Base-by-base conservation (phyloP, 2,888 invertebrate species). In the Macaria liturata region DNA sequence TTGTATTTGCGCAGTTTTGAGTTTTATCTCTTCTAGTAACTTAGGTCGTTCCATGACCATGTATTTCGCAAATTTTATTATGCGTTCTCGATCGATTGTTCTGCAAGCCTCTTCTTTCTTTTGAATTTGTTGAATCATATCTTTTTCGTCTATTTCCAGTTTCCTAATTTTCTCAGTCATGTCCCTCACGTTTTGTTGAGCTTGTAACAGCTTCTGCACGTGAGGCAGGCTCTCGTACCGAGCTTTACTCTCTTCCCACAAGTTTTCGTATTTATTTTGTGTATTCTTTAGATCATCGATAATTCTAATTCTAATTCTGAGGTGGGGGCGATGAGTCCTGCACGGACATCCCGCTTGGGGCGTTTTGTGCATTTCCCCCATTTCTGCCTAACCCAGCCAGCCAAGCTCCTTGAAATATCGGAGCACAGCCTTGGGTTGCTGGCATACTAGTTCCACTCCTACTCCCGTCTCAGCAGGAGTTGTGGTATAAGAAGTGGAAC, bases 171-270 rank as follows among this genome's bases (percentile, higher is more conserved):
- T 62, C 4, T 74, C 72, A 56, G 9, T 77, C 68, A 1, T 81
- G 57, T 8, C 34, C 53, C 54, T 80, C 56, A 9, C 62, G 64
- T 60, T 68, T 55, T 78, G 75, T 60, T 65, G 72, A 9, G 68
- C 68, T 54, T 77, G 61, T 0, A 83, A 60, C 59, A 80, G 70
- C 50, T 76, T 78, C 68, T 85, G 76, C n/a, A 88, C 81, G 51
- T 74, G 78, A 39, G 82, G 82, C 55, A 88, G 76, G 59, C 76
- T 86, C 71, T 90, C 86, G 63, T 78, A 88, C 69, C 82, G 73
- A 39, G 63, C 71, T 68, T 88, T 86, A 54, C 79, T 72, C 53
- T 73, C 65, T 39, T 73, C 31, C 90, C 91, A 89, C 9, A 84
- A 54, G 1, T 76, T 67, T 67, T 90, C 86, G 64, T 88, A 87